These are phyloP conservation scores for Muscina levida DNA, from an alignment of 2,888 invertebrate genomes.

Conservation along the genomic window DNA sequence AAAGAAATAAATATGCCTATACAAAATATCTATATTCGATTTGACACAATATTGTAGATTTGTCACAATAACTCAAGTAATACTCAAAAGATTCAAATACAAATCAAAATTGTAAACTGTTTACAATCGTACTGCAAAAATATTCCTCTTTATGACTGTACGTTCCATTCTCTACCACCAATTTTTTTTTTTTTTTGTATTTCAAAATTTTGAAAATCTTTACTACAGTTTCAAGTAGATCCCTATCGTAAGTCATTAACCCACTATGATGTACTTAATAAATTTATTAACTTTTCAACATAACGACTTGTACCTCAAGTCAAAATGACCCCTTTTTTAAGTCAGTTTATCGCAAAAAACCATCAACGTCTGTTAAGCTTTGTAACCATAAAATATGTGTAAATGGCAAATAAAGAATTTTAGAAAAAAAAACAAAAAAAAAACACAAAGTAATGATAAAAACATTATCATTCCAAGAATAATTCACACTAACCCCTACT, in stretches of 20 bases:
- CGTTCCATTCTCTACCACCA: too few species aligned
- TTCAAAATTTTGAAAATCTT: too few species aligned
- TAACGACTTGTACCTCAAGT: neutral
- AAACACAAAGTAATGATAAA: slow-evolving; percentile 48
- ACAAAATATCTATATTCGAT: too few species aligned
- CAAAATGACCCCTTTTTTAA: neutral
- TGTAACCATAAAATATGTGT: neutral
- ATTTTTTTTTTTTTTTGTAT: too few species aligned
- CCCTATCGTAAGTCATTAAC: slow-evolving; percentile 7
- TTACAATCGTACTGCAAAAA: too few species aligned
- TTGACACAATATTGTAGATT: too few species aligned
- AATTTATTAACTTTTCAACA: neutral
- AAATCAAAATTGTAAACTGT: too few species aligned
- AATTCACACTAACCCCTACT: slow-evolving; percentile 43
- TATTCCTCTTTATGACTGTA: too few species aligned
- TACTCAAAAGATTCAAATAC: too few species aligned
- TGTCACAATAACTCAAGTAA: too few species aligned
- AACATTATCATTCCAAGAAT: slow-evolving; percentile 64
- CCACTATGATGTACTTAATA: neutral
- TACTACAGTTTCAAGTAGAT: too few species aligned
- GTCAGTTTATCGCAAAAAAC: slow-evolving; percentile 27
- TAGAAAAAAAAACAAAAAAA: neutral
- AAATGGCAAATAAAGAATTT: neutral
- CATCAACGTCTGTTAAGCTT: neutral
- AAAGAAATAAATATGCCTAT: too few species aligned